These are phyloP conservation scores for Listronotus oregonensis DNA, from an alignment of 1,140 invertebrate species.

Conservation along the genomic window DNA sequence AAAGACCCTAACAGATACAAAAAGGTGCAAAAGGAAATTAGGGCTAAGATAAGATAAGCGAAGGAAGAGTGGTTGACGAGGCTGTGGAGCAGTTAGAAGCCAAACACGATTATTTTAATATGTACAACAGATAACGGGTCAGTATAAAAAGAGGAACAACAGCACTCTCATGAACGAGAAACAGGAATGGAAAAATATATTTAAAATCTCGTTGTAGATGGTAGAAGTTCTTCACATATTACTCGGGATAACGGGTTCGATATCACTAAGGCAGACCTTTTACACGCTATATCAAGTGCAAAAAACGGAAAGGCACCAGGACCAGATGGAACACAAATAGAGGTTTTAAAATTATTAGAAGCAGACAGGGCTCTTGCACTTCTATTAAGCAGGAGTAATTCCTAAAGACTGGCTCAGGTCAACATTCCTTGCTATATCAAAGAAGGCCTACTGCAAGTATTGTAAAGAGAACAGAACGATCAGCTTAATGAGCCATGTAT, in stretches of 20 bases:
- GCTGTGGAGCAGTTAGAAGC: slow-evolving; percentile 5
- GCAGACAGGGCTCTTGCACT: neutral
- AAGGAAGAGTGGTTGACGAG: too few relatives aligned
- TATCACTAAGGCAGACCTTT: neutral
- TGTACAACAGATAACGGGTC: slow-evolving; percentile 5
- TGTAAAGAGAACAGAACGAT: too few relatives aligned
- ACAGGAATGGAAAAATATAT: slow-evolving; percentile 32
- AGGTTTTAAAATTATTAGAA: neutral
- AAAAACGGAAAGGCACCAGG: neutral
- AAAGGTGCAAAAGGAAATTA: too few relatives aligned
- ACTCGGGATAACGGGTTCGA: too few relatives aligned
- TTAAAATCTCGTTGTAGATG: neutral
- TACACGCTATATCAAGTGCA: neutral
- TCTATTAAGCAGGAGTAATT: too few relatives aligned
- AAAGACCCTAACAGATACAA: too few relatives aligned
- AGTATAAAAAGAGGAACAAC: slow-evolving; percentile 2
- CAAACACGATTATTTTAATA: slow-evolving; percentile 3
- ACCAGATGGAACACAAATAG: neutral
- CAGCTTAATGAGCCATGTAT: neutral
- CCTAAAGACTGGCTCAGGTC: neutral
- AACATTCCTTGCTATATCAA: neutral
- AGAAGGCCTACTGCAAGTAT: too few relatives aligned
- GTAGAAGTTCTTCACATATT: too few relatives aligned
- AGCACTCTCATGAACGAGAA: neutral
- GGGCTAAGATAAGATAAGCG: too few relatives aligned